A percentile compares a stretch with the other conserved stretches of the same genome.
These are phyloP conservation scores for Ceraclea dissimilis DNA, from an alignment of 2,888 invertebrate species.

Conservation along the genomic window DNA sequence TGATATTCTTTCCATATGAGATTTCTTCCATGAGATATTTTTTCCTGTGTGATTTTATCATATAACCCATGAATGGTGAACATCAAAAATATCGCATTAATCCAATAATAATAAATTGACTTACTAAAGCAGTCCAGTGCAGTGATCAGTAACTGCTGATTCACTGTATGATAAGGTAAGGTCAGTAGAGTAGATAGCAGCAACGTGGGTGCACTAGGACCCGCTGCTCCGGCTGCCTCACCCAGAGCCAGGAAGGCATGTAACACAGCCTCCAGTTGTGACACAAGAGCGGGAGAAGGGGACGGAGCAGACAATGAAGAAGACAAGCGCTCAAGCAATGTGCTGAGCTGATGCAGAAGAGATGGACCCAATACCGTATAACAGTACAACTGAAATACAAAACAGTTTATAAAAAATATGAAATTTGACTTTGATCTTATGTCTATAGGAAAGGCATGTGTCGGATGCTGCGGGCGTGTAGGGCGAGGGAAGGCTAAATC, in stretches of 20 bases:
- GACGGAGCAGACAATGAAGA: slow-evolving; percentile 36
- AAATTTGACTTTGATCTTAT: too few species aligned
- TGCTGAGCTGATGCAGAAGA: slow-evolving; percentile 62
- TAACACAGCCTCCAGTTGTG: slow-evolving; percentile 41
- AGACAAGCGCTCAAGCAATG: slow-evolving; percentile 52
- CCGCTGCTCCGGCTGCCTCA: slow-evolving; percentile 40
- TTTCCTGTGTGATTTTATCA: too few species aligned
- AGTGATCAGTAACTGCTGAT: slow-evolving; percentile 58
- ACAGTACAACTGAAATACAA: slow-evolving; percentile 65
- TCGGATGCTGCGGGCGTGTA: too few species aligned
- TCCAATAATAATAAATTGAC: too few species aligned
- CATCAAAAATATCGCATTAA: too few species aligned
- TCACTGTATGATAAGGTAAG: slow-evolving; percentile 54
- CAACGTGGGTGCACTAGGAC: slow-evolving; percentile 40
- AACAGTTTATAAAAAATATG: neutral
- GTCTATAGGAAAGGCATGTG: too few species aligned
- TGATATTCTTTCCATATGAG: too few species aligned
- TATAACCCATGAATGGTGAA: too few species aligned
- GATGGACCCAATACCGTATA: slow-evolving; percentile 71
- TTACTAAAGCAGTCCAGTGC: slow-evolving; percentile 69
- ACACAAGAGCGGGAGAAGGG: slow-evolving; percentile 47
- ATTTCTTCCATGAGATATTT: too few species aligned
- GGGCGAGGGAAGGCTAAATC: too few species aligned
- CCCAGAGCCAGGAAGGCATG: slow-evolving; percentile 48
- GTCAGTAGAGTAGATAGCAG: slow-evolving; percentile 47